A percentile compares a stretch with the other conserved stretches of the same genome.
phyloP scores from a whole-genome alignment of 1,140 invertebrate species.

The Ceratina japonica region DNA sequence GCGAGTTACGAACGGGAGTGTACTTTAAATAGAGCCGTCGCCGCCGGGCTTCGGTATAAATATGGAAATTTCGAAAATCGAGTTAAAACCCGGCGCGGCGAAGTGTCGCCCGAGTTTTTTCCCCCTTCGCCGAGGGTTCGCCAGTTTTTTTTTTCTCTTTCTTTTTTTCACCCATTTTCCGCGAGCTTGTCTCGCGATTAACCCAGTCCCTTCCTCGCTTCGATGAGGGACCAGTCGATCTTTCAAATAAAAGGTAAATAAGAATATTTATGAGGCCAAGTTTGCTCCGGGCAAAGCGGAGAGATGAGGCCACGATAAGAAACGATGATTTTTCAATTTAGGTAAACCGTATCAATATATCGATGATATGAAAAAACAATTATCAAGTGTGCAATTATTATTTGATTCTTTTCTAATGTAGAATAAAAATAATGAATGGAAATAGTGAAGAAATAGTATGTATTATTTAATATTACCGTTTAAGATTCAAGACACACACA shows the following conservation, averaged over 20 bases:
- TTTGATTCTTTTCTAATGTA: too few relatives aligned
- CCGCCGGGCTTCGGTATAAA: slow-evolving; percentile 50
- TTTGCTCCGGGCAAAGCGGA: neutral
- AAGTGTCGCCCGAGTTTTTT: slow-evolving; percentile 55
- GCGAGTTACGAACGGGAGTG: too few relatives aligned
- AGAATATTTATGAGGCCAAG: neutral
- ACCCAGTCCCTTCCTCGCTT: neutral
- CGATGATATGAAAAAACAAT: too few relatives aligned
- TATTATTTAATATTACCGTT: too few relatives aligned
- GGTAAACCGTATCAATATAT: too few relatives aligned
- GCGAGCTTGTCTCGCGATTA: slow-evolving; percentile 10
- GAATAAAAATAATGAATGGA: too few relatives aligned
- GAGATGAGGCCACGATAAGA: neutral
- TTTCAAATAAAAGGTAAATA: too few relatives aligned
- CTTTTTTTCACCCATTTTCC: neutral
- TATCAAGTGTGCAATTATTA: too few relatives aligned
- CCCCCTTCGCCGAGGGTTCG: slow-evolving; percentile 25
- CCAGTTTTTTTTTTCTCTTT: slow-evolving; percentile 16
- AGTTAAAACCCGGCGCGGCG: slow-evolving; percentile 43
- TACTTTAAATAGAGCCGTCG: slow-evolving; percentile 17
- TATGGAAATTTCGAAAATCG: slow-evolving; percentile 63
- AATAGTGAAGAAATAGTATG: too few relatives aligned
- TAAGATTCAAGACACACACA: too few relatives aligned
- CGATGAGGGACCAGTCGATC: neutral
- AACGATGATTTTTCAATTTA: too few relatives aligned